Evolutionary conservation across 92 coral and sea anemone species (phyloP).

Genomic region (Porites lobata): DNA sequence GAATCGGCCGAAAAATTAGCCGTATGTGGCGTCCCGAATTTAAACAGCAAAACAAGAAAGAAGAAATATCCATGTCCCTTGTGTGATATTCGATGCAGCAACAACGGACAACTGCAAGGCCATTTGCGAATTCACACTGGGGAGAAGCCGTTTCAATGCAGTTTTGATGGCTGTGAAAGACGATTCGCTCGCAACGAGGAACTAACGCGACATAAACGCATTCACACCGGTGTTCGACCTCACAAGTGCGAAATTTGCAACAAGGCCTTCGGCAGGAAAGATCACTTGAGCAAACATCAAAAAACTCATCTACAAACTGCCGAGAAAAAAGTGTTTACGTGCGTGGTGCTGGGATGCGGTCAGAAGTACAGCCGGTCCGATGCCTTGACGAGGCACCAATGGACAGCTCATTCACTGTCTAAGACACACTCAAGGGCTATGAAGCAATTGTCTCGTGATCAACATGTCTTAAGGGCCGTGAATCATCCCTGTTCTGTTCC

Average conservation of each 20-base stretch:
- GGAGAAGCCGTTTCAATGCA: conserved; percentile 86
- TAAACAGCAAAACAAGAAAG: conserved; percentile 71
- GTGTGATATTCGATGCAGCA: conserved; percentile 93
- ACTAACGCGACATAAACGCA: conserved; percentile 90
- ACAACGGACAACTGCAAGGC: conserved; percentile 95
- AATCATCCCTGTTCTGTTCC: conserved; percentile 31
- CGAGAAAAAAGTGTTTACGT: conserved; percentile 83
- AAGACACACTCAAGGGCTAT: conserved; percentile 60
- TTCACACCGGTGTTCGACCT: conserved; percentile 94
- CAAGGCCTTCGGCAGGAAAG: conserved; percentile 96
- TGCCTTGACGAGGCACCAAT: conserved; percentile 87
- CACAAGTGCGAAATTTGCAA: conserved; percentile 90
- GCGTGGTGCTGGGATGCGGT: conserved; percentile 84
- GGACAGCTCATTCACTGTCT: conserved; percentile 82
- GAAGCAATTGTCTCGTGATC: conserved; percentile 40
- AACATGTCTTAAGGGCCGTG: conserved; percentile 23
- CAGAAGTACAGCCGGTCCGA: conserved; percentile 95
- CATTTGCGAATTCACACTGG: conserved; percentile 95
- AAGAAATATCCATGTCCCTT: conserved; percentile 93
- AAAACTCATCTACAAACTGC: conserved; percentile 91
- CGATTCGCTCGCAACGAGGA: conserved; percentile 97
- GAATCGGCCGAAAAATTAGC: conserved; percentile 55
- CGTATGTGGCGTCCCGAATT: conserved; percentile 50
- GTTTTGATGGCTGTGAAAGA: conserved; percentile 85
- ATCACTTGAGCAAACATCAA: conserved; percentile 90